Evolutionary conservation across 2,797 vertebrate genomes (phyloP).

Genomic region (Megaceryle alcyon): DNA sequence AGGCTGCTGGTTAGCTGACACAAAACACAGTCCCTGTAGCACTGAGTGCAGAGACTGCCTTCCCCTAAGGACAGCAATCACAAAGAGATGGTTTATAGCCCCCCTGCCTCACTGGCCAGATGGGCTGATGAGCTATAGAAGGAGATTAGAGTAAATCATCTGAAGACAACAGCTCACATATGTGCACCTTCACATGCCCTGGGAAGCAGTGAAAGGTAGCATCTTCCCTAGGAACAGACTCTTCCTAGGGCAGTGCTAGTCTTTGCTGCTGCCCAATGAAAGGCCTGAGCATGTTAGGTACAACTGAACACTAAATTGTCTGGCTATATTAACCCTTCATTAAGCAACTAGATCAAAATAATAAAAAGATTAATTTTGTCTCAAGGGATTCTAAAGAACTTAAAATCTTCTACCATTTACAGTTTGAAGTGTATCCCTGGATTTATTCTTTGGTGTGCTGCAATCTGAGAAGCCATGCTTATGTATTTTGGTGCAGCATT

Average conservation of each 20-base stretch:
- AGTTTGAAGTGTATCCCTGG: not conserved
- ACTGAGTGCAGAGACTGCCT: not conserved
- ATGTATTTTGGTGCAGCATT: not conserved
- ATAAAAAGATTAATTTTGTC: not conserved
- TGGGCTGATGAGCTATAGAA: conserved; percentile 30
- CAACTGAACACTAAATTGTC: not conserved
- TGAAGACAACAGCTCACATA: conserved; percentile 41
- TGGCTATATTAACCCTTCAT: not conserved
- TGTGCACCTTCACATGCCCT: not conserved
- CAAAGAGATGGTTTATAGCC: not conserved
- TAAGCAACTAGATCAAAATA: not conserved
- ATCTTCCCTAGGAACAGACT: not conserved
- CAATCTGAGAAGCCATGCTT: not conserved
- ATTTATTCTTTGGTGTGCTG: not conserved
- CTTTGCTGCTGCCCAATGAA: not conserved
- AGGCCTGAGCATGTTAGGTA: not conserved
- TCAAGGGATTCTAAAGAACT: not conserved
- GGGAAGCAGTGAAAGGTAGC: not conserved
- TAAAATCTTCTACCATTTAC: not conserved
- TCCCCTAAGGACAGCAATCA: conserved; percentile 5
- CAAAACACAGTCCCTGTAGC: accelerated
- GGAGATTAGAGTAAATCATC: conserved; percentile 47
- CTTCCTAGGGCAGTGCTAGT: not conserved
- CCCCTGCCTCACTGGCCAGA: conserved; percentile 30
- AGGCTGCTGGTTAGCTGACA: not conserved